Evolutionary conservation across 2,797 vertebrate species (phyloP).

Genomic region (Hylomyscus alleni): DNA sequence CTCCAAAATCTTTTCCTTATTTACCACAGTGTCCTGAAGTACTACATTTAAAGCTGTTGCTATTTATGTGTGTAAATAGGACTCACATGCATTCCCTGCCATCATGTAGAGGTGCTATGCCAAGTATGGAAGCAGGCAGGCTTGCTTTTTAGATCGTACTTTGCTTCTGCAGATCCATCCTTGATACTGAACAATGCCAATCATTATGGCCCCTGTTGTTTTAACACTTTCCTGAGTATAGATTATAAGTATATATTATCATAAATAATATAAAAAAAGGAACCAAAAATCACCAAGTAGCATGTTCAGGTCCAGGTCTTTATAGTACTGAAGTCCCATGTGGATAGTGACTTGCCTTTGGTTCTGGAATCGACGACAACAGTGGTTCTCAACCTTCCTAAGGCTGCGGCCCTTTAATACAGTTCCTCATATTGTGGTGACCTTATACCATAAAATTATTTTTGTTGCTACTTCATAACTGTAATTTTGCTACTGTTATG

Average conservation of each 20-base stretch:
- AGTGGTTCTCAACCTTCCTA: neutral
- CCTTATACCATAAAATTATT: neutral
- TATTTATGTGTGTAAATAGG: conserved; percentile 21
- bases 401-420: neutral
- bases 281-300: neutral
- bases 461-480: neutral
- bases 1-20: conserved; percentile 35
- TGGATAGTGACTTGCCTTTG: neutral
- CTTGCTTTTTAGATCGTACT: neutral
- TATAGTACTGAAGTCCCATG: neutral
- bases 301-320: neutral
- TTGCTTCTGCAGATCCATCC: neutral
- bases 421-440: no score
- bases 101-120: neutral
- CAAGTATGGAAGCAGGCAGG: neutral
- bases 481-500: neutral
- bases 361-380: neutral
- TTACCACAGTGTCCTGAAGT: neutral
- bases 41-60: conserved; percentile 38
- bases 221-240: neutral
- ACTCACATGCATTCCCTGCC: neutral
- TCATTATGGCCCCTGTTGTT: neutral
- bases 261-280: neutral
- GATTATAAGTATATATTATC: neutral
- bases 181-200: neutral